Base-by-base conservation (phyloP, 64 coral and sea anemone genomes). In the Actinia tenebrosa region DNA sequence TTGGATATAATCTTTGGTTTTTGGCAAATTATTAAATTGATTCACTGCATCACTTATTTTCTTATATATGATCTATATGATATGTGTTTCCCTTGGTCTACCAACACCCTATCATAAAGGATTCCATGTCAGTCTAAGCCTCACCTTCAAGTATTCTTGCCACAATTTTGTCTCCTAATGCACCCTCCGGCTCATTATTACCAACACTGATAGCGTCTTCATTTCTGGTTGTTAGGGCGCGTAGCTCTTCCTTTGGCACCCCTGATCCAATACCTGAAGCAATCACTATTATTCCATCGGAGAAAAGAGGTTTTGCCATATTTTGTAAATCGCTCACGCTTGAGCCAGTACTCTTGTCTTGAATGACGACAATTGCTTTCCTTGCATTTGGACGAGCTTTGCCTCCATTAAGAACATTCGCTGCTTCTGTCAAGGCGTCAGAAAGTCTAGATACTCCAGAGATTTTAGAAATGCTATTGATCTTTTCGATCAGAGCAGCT, bases 351-450 rank as follows among this genome's bases (percentile, higher is more conserved):
- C n/a, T 64, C 26, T 91, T 82, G 61, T 91, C 90, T 27, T 85
- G 44, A 46, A 91, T 91, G 25, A 91, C 78, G 47, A 87, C 85
- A 26, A 91, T 45, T 17, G 78, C 90, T 27, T 87, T 87, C 59
- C 71, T 91, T 19, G 86, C 90, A 17, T 91, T 71, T 18, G 84
- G 86, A 46, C 90, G 58, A 46, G 86, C 84, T 14, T 83, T 15
- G 18, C 47, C 1, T 7, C 54, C 7, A 23, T 83, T 52, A 19
- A 83, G 86, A 16, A 91, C 60, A 79, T 16, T 44, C n/a, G 19
- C 64, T 53, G 62, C 90, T 55, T 81, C 44, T 53, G 63, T 18
- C 11, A 91, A 60, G 23, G 90, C 85, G 8, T 59, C 60, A 13
- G 77, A 64, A 9, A 91, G 60, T 15, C 82, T 75, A 22, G 90